Conservation (phyloP, 2,113 vertebrate genomes). For the Lynx canadensis region DNA sequence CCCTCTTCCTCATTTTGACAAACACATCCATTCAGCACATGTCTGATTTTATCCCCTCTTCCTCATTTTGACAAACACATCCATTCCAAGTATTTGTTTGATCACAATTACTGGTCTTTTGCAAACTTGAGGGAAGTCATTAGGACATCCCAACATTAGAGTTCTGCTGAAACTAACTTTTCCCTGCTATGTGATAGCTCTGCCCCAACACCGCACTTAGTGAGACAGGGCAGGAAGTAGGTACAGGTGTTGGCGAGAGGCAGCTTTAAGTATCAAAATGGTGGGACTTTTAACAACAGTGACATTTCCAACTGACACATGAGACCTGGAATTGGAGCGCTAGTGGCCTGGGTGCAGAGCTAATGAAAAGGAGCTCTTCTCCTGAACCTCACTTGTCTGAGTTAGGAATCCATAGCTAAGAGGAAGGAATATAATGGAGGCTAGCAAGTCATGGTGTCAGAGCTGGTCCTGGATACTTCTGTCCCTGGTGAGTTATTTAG, state of each 20-base stretch:
- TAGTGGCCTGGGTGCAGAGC: too few species aligned
- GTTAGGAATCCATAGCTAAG: not conserved
- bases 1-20: not conserved
- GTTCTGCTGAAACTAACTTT: not conserved
- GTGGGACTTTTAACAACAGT: not conserved
- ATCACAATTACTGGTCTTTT: not conserved
- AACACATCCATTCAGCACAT: not conserved
- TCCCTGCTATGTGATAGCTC: not conserved
- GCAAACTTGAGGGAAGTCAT: not conserved
- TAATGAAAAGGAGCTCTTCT: not conserved
- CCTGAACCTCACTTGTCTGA: not conserved
- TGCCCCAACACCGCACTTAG: not conserved
- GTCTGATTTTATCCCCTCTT: not conserved
- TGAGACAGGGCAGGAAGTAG: not conserved
- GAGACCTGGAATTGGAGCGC: not conserved
- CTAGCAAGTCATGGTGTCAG: not conserved
- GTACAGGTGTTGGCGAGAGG: not conserved
- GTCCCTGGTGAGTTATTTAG: not conserved
- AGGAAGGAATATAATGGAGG: not conserved
- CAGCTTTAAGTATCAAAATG: not conserved
- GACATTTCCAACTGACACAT: not conserved
- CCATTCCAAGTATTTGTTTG: not conserved
- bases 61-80: not conserved
- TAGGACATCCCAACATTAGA: not conserved
- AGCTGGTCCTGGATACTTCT: not conserved